Percentiles rank a stretch among this genome's conserved stretches.
phyloP scores from a whole-genome alignment of 2,888 invertebrate species.

The Steinernema scapterisci region DNA sequence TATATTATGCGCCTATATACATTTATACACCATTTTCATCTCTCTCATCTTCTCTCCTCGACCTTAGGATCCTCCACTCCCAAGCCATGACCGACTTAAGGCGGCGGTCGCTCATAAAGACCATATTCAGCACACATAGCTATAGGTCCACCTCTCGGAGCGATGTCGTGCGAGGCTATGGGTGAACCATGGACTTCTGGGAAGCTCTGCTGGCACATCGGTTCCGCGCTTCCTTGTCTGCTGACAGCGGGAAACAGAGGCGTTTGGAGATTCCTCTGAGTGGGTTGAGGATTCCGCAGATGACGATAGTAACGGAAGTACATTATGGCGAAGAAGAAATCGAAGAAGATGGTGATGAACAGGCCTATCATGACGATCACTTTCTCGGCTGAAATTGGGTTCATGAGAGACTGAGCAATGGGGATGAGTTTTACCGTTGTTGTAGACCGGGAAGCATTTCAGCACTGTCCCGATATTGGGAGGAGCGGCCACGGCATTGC shows the following conservation, averaged over 20 bases:
- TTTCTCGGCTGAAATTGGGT: conserved; percentile 3
- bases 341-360: neutral
- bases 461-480: neutral
- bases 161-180: neutral
- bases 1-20: too few species aligned
- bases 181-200: neutral
- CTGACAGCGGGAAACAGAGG: neutral
- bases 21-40: too few species aligned
- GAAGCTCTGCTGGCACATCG: neutral
- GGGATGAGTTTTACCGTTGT: neutral
- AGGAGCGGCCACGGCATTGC: too few species aligned
- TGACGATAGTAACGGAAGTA: conserved; percentile 24
- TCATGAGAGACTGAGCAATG: too few species aligned
- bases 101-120: too few species aligned
- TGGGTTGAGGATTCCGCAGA: neutral
- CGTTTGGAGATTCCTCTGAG: neutral
- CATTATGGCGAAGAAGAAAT: conserved; percentile 19
- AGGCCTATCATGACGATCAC: conserved; percentile 7
- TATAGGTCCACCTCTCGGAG: too few species aligned
- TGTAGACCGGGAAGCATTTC: neutral
- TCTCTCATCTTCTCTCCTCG: too few species aligned
- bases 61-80: too few species aligned
- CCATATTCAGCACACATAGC: too few species aligned
- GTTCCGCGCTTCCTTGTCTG: conserved; percentile 7
- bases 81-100: too few species aligned